A percentile compares a stretch with the other conserved stretches of the same genome.
Conservation (phyloP, 2,113 vertebrate species). For the Stegostoma tigrinum region DNA sequence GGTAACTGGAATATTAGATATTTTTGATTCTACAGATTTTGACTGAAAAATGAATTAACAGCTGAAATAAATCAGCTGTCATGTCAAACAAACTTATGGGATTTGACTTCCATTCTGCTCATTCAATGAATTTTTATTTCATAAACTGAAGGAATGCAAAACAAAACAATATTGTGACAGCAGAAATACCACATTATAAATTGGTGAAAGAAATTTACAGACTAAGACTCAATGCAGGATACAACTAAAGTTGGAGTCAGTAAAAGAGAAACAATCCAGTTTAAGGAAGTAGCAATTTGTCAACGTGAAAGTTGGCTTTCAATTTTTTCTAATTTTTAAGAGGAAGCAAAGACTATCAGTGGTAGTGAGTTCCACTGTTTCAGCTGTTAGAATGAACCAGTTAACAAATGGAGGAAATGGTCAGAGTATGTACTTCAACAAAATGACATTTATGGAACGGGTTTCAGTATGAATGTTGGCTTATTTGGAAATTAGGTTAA, state of each 20-base stretch:
- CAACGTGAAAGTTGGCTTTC: not conserved
- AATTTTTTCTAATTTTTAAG: not conserved
- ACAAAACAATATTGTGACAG: not conserved
- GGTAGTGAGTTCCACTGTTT: not conserved
- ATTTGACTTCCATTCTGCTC: not conserved
- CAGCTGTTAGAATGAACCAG: not conserved
- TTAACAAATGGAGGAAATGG: not conserved
- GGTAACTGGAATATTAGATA: not conserved
- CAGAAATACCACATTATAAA: not conserved
- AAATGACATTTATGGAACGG: not conserved
- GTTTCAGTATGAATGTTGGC: not conserved
- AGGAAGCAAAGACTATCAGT: not conserved
- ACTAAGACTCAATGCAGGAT: not conserved
- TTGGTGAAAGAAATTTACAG: not conserved
- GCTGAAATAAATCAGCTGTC: not conserved
- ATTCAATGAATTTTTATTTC: not conserved
- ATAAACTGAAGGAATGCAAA: not conserved
- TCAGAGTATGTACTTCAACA: not conserved
- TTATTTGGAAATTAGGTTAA: not conserved
- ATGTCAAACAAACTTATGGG: not conserved
- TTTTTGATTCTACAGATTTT: not conserved
- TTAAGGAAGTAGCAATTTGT: not conserved
- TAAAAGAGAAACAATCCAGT: not conserved
- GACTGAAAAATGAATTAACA: not conserved
- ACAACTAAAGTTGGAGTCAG: not conserved